Conservation (phyloP, 2,113 vertebrate genomes). For the Argyrosomus japonicus region DNA sequence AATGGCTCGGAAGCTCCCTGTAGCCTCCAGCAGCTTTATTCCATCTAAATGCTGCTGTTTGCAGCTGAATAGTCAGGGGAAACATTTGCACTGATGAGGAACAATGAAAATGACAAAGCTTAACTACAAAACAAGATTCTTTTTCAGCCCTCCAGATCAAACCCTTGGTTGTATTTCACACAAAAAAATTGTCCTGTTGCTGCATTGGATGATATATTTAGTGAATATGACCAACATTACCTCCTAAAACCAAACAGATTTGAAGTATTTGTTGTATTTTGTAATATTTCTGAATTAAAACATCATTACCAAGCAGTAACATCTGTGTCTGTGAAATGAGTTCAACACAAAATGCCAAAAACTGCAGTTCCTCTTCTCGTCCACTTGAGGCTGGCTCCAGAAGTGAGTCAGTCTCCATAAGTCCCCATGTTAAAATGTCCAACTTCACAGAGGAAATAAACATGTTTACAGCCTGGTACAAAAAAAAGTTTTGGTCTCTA, state of each 20-base stretch:
- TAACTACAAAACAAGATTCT: neutral
- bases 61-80: conserved; percentile 23
- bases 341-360: no score
- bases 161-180: neutral
- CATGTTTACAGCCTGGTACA: no score
- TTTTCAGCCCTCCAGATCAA: neutral
- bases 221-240: neutral
- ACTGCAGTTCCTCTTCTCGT: no score
- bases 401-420: no score
- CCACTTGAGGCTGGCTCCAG: no score
- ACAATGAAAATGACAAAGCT: conserved; percentile 22
- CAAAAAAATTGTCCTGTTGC: neutral
- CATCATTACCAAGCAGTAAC: no score
- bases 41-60: conserved; percentile 29
- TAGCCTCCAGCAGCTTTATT: conserved; percentile 25
- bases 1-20: conserved; percentile 2
- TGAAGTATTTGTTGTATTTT: neutral
- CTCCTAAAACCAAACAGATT: neutral
- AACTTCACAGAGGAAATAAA: no score
- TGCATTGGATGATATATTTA: neutral
- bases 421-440: no score
- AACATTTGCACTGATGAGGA: neutral
- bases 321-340: no score
- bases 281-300: no score
- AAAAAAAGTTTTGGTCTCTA: no score